Evolutionary conservation across 2,888 invertebrate genomes (phyloP).

Genomic region (Melieria picta): DNA sequence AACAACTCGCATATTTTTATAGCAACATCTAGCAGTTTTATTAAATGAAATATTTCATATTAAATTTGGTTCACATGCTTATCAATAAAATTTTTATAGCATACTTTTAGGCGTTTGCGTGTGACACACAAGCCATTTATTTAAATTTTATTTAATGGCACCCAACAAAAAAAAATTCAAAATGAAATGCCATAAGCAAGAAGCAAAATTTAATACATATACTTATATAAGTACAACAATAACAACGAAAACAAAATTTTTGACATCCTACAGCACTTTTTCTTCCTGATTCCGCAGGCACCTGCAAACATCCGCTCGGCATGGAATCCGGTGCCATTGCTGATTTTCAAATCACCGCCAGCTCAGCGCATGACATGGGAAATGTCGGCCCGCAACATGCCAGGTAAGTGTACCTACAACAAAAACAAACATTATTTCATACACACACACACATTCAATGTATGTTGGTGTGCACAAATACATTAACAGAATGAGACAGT

Average conservation of each 20-base stretch:
- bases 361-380: constrained; percentile 82
- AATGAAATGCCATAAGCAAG: background rate
- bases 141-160: too few species aligned
- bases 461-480: constrained; percentile 23
- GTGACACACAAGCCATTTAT: too few species aligned
- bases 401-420: constrained; percentile 70
- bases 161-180: background rate
- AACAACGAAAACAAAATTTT: background rate
- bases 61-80: too few species aligned
- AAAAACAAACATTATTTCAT: too few species aligned
- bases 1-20: too few species aligned
- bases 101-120: too few species aligned
- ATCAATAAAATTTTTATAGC: too few species aligned
- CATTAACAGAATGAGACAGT: constrained; percentile 50
- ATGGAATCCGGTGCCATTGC: constrained; percentile 84
- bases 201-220: background rate
- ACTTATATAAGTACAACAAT: too few species aligned
- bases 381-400: constrained; percentile 85
- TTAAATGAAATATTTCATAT: too few species aligned
- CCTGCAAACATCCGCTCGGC: constrained; percentile 78
- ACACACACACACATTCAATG: constrained; percentile 17
- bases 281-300: constrained; percentile 67
- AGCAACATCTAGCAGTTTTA: too few species aligned
- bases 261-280: background rate
- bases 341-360: constrained; percentile 81